Percentiles rank a stretch among this genome's conserved stretches.
Evolutionary conservation across 2,113 vertebrate genomes (phyloP).

Genomic region (Grammomys dolichurus): DNA sequence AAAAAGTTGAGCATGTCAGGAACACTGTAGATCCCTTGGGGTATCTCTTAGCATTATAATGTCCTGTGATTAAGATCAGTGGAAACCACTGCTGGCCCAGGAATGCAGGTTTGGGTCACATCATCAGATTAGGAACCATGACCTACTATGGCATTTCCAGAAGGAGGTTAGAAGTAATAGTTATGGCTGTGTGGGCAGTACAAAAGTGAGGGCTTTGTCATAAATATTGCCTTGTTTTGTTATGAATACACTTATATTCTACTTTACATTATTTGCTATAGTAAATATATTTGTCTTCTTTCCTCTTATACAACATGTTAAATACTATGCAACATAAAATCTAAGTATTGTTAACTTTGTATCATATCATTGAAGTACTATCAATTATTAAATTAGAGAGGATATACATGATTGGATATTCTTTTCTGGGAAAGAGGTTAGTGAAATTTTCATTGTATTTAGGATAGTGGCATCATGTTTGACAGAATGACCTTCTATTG

Average conservation of each 20-base stretch:
- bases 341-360: conserved; percentile 6
- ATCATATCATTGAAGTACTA: not conserved
- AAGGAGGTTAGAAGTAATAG: not conserved
- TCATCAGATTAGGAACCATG: not conserved
- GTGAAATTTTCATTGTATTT: not conserved
- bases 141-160: not conserved
- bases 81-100: not conserved
- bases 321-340: not conserved
- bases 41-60: not conserved
- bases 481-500: not conserved
- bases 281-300: not conserved
- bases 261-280: not conserved
- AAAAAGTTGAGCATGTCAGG: not conserved
- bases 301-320: not conserved
- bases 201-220: not conserved
- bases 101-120: conserved; percentile 1
- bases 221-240: not conserved
- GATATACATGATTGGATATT: not conserved
- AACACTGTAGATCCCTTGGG: not conserved
- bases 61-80: conserved; percentile 13
- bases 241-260: not conserved
- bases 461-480: not conserved
- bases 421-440: not conserved
- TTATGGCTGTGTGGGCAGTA: not conserved
- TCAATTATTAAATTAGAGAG: not conserved